Evolutionary conservation across 2,797 vertebrate species (phyloP), one percentile per base, ranked within the genome.

Genomic region (Amniataba percoides): DNA sequence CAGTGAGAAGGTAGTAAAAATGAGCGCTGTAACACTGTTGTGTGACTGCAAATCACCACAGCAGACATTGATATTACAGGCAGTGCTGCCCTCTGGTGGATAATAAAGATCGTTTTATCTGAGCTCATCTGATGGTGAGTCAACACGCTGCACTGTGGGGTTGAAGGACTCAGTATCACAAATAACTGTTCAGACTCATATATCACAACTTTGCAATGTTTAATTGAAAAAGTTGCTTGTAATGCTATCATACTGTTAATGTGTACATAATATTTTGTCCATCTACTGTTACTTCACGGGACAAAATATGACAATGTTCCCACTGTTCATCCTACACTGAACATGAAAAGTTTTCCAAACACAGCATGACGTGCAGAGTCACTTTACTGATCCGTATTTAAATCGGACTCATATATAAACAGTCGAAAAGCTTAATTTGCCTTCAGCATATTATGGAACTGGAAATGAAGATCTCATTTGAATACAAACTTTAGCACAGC

Each of bases 61-160:
- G 48, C 3, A 25, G 15, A 74, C 3, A 52, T 9, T 45, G 5
- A 65, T 51, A 49, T 11, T 12, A 42, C 27, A 63, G 65, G 43
- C 27, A 4, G 13, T 55, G 23, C 66, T 63, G 77, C 90, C 77
- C 84, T 85, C 92, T 92, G 18, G 82, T 92, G 92, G 85, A 83
- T 1, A 21, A 25, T 45, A 25, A 52, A 15, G 3, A 65, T 21
- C 43, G 1, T 19, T 42, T 4, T 12, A 40, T 53, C 31, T 5
- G 10, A 27, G 15, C 48, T n/a, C 25, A 48, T 23, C 7, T 25
- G 1, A 27, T 18, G 5, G 15, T 25, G 25, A 58, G 45, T 45
- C 19, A 36, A 36, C 14, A 45, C 43, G 25, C 14, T 60, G 23
- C 12, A 27, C 9, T 13, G 19, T 7, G 23, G 0, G 0, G 27